A percentile compares a stretch with the other conserved stretches of the same genome.
phyloP scores from a whole-genome alignment of 2,113 vertebrate species.

The Antechinus stuartii region DNA sequence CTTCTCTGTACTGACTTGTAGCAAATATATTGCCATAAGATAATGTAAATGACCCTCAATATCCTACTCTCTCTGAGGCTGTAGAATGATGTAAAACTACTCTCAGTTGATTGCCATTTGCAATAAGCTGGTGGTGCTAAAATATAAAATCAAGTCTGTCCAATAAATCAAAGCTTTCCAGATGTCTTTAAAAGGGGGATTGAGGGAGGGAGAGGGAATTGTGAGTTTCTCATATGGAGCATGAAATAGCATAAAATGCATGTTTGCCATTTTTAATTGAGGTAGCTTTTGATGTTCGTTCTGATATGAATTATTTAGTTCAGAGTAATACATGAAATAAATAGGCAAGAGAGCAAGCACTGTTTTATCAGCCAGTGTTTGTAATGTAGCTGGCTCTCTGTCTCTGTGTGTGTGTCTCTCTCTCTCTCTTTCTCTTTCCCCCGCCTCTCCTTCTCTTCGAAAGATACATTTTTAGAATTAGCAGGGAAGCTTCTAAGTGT shows the following conservation, averaged over 20 bases:
- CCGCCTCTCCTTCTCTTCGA: no score
- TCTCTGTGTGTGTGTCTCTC: not conserved
- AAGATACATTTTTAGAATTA: not conserved
- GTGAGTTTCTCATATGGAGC: slow-evolving; percentile 53
- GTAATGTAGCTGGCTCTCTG: slow-evolving; percentile 1
- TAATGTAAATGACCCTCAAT: slow-evolving; percentile 35
- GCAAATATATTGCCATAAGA: slow-evolving; percentile 37
- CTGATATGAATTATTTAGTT: slow-evolving; percentile 53
- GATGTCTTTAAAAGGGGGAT: slow-evolving; percentile 49
- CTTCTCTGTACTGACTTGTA: slow-evolving; percentile 30
- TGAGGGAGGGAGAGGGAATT: slow-evolving; percentile 21
- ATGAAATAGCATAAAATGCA: slow-evolving; percentile 28
- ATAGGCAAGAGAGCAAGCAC: not conserved
- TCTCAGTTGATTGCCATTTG: slow-evolving; percentile 60
- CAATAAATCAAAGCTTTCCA: slow-evolving; percentile 63
- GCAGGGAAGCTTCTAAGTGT: not conserved
- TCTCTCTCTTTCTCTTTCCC: not conserved
- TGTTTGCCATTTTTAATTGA: slow-evolving; percentile 55
- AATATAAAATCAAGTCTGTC: slow-evolving; percentile 26
- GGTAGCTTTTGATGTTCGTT: slow-evolving; percentile 48
- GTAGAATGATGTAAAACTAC: slow-evolving; percentile 45
- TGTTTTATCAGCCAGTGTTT: slow-evolving; percentile 54
- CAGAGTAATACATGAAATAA: not conserved
- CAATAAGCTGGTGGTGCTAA: slow-evolving; percentile 40
- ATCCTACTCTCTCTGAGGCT: slow-evolving; percentile 12